Evolutionary conservation across 1,140 invertebrate species (phyloP).

Genomic region (Laodelphax striatellus): DNA sequence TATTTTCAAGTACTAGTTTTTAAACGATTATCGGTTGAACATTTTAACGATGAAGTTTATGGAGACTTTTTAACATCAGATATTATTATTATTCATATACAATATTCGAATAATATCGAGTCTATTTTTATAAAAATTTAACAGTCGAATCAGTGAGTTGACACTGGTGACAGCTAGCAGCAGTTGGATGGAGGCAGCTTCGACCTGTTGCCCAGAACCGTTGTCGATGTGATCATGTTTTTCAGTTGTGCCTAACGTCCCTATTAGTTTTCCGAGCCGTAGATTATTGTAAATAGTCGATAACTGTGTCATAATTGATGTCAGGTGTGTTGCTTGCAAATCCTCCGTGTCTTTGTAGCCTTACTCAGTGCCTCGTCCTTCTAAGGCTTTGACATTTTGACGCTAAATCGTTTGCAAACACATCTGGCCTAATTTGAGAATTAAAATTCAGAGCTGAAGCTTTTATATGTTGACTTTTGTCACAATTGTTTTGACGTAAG

Average conservation of each 20-base stretch:
- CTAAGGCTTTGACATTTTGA: not conserved
- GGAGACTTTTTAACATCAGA: not conserved
- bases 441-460: not conserved
- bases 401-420: not conserved
- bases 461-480: not conserved
- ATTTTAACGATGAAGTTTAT: not conserved
- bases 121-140: not conserved
- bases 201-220: not conserved
- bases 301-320: not conserved
- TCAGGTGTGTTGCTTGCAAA: conserved; percentile 8
- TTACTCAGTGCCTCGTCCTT: conserved; percentile 14
- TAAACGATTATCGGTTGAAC: too few species aligned
- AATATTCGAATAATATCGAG: not conserved
- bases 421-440: not conserved
- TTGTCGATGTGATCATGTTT: not conserved
- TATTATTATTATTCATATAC: not conserved
- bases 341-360: conserved; percentile 13
- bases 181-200: not conserved
- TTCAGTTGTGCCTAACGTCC: not conserved
- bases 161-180: not conserved
- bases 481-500: not conserved
- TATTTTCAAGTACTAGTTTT: too few species aligned
- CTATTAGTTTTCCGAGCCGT: not conserved
- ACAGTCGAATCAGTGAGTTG: not conserved
- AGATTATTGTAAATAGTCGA: not conserved